These are phyloP conservation scores for Ennomos erosarius DNA, from an alignment of 2,888 invertebrate species.

Conservation along the genomic window DNA sequence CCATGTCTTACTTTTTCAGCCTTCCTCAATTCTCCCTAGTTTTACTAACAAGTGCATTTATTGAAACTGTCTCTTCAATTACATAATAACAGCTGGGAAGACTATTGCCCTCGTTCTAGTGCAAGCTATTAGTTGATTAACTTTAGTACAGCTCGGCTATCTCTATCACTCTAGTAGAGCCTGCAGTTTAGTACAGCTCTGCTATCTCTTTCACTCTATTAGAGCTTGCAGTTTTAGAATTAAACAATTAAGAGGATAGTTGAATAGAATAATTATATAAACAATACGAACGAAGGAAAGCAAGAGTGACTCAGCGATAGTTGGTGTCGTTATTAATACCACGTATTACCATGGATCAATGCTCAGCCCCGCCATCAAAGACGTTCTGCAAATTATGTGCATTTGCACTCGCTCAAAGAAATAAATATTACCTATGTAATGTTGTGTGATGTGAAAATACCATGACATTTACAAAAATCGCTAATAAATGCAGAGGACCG, in stretches of 20 bases:
- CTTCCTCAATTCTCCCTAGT: too few species aligned
- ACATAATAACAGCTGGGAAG: constrained; percentile 2
- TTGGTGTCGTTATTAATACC: too few species aligned
- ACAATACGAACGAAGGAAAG: neutral
- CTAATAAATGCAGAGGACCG: too few species aligned
- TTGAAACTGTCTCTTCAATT: neutral
- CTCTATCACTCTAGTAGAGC: constrained; percentile 4
- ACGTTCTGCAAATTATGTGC: too few species aligned
- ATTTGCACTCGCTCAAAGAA: too few species aligned
- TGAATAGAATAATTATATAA: neutral
- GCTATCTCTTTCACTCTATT: constrained; percentile 7
- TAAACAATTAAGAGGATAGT: constrained; percentile 5
- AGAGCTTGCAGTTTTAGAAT: neutral
- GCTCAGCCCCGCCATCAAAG: too few species aligned
- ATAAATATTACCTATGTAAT: too few species aligned
- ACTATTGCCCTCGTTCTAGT: constrained; percentile 1
- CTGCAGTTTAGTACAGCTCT: neutral
- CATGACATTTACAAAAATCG: too few species aligned
- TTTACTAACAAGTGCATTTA: too few species aligned
- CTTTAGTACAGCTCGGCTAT: constrained; percentile 10
- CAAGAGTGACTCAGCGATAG: neutral
- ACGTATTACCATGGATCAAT: too few species aligned
- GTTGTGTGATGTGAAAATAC: too few species aligned
- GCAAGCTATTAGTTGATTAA: constrained; percentile 21
- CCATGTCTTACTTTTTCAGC: too few species aligned